Base-by-base conservation (phyloP, 2,888 invertebrate species). In the Leucoptera coffeella region DNA sequence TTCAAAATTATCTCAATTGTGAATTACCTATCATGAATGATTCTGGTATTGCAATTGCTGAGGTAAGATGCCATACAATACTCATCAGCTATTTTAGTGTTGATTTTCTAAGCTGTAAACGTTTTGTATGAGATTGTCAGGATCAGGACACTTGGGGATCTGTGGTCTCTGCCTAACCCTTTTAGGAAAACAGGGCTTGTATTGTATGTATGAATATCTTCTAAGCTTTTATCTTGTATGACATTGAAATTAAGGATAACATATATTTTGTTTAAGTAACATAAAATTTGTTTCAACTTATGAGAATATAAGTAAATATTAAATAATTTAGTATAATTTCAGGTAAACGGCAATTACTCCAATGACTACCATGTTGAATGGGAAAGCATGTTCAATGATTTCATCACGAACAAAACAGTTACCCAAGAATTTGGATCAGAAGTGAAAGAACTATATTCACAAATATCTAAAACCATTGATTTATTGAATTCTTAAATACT, bases 351-450 rank as follows among this genome's bases (percentile, higher is more conserved):
- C 45, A 50, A 50, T 17, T 43, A 47, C 30, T 42, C 47, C 11
- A 50, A 52, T 29, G 53, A 62, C 29, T 65, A 62, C 27, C 52
- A 60, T 43, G 58, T 55, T 23, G 67, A 67, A 38, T 69, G 67
- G 64, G 71, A 69, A 27, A 62, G 61, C 43, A 67, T 71, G 62
- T 59, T 71, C 28, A 55, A 51, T 47, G 69, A 69, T 23, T 59
- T 67, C 19, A 58, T 65, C 32, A 47, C 44, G 5, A 60, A 46
- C 35, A 62, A 54, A 38, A 44, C 42, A 27, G 39, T 51, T 12
- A 53, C 40, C 29, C 59, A 57, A 38, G 69, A 67, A 26, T 50
- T 54, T 42, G 49, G 54, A 13, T 55, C 62, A 21, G 67, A 71
- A 33, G 42, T 69, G 22, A 65, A 64, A 31, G 69, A 69, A 34